Evolutionary conservation across 2,797 vertebrate species (phyloP).

Genomic region (Scyliorhinus canicula): DNA sequence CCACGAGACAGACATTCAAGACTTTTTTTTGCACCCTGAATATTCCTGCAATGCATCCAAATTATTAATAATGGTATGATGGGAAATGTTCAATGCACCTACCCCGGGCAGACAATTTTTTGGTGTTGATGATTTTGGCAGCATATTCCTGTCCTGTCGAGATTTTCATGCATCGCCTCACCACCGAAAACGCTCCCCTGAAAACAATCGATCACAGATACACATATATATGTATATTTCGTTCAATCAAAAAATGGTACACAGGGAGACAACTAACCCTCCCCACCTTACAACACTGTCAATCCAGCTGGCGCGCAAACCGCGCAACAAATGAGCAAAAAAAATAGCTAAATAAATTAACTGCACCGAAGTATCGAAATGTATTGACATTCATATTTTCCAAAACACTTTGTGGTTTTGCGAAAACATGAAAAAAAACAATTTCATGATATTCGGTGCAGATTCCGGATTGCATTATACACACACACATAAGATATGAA

Average conservation of each 20-base stretch:
- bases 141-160: slow-evolving; percentile 90
- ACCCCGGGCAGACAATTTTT: slow-evolving; percentile 95
- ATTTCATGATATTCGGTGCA: neutral
- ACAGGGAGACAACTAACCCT: neutral
- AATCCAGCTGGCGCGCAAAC: neutral
- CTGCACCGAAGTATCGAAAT: neutral
- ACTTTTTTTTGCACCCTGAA: neutral
- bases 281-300: neutral
- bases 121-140: slow-evolving; percentile 97
- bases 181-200: slow-evolving; percentile 95
- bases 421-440: neutral
- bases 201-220: slow-evolving; percentile 48
- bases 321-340: neutral
- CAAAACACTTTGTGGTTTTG: neutral
- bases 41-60: neutral
- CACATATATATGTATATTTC: neutral
- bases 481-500: too few relatives aligned
- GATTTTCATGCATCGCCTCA: slow-evolving; percentile 92
- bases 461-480: neutral
- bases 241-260: neutral
- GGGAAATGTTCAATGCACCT: slow-evolving; percentile 51
- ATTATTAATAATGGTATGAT: neutral
- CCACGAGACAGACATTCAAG: neutral
- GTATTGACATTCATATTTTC: neutral
- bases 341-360: neutral